phyloP scores from a whole-genome alignment of 2,797 vertebrate species.

The Lepidocolaptes lacrymiger region DNA sequence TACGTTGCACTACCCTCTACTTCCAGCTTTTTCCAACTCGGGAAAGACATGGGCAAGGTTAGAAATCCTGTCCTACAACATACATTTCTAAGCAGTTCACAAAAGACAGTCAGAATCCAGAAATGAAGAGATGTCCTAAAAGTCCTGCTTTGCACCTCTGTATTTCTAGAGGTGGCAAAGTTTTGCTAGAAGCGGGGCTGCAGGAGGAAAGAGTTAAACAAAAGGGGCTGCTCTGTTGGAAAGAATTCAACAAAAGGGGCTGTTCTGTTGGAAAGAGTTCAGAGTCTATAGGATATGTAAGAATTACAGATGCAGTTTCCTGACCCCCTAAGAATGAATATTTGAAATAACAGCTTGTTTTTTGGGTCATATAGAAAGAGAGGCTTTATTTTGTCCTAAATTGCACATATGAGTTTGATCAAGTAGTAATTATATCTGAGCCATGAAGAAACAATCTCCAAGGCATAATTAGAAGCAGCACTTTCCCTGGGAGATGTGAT shows the following conservation, averaged over 20 bases:
- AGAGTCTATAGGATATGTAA: neutral
- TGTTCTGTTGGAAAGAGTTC: neutral
- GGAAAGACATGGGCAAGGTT: neutral
- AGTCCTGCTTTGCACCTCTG: neutral
- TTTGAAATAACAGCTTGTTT: neutral
- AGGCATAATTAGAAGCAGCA: neutral
- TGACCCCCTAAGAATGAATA: neutral
- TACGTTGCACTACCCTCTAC: neutral
- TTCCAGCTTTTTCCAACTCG: neutral
- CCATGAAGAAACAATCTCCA: neutral
- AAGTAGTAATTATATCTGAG: neutral
- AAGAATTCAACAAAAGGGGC: no score
- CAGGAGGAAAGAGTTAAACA: neutral
- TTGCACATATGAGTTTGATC: neutral
- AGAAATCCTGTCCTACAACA: neutral
- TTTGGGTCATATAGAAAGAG: neutral
- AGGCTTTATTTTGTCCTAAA: neutral
- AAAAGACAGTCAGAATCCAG: neutral
- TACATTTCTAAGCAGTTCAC: neutral
- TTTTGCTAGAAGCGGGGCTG: neutral
- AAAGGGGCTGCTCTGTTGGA: no score
- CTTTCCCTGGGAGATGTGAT: neutral
- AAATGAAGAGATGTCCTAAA: neutral
- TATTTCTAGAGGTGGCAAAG: accelerated
- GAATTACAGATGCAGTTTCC: neutral